Evolutionary conservation across 1,140 invertebrate genomes (phyloP), one percentile per base, ranked within the genome.

Genomic region (Brachionus calyciflorus): DNA sequence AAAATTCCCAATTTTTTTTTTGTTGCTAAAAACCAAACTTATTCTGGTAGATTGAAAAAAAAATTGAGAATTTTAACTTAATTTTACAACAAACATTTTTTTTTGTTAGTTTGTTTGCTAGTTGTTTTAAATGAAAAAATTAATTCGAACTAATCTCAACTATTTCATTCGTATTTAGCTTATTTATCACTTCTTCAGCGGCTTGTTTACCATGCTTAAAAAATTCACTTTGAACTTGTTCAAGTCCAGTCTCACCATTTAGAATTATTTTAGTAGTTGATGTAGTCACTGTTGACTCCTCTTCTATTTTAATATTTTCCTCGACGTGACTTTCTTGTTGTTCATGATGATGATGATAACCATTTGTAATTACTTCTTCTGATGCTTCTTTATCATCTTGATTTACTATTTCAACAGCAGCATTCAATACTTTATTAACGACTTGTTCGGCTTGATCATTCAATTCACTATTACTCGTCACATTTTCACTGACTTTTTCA

Each of bases 121-220:
- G 37, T 60, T n/a, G 0, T 17, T n/a, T 1, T 14, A 28, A 0
- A 17, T 17, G 7, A 6, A 55, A n/a, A 2, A 60, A 21, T 60
- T 60, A 60, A 60, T 60, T 60, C 19, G 60, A 24, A n/a, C 7
- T 17, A 12, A 65, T 65, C 9, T 65, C 60, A 21, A 60, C 55
- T 19, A 41, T 2, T 1, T 60, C 55, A 21, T 60, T 60, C 0
- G 33, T 60, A 30, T 60, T 60, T 33, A 60, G 19, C 19, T 70
- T 70, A 26, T 37, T 41, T 33, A 55, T 46, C 17, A 41, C 69
- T 49, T 73, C 37, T 26, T 73, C 26, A 7, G 69, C 69, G 10
- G 46, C 46, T 33, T 73, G 69, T 28, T 73, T 73, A 19, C 69
- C 69, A 9, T 73, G 44, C n/a, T 73, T 49, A 28, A 73, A 73